Base-by-base conservation (phyloP, 1,140 invertebrate species). In the Ceratoteleas bidentatus region DNA sequence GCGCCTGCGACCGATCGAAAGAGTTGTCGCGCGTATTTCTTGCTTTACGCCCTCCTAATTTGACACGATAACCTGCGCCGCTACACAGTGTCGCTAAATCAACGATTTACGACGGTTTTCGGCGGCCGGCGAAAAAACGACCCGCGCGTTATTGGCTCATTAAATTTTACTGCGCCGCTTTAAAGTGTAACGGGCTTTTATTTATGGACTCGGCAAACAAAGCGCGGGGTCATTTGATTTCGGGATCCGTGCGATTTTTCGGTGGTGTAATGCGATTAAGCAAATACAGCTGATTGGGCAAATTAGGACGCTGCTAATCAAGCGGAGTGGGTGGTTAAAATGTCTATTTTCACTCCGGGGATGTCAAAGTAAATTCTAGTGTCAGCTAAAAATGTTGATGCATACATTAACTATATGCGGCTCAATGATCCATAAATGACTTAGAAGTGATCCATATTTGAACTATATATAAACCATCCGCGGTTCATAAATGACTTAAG, bases 11-110 rank as follows among this genome's bases (percentile, higher is more conserved):
- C 38, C 57, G 64, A 69, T 61, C 40, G 65, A 77, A 72, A 68
- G 54, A 74, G 64, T 68, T 70, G 72, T 69, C 73, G 45, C 40
- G 58, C 47, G 49, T 68, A 62, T 79, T 83, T 77, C 76, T 83
- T 73, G 38, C 76, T 83, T 83, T 85, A 84, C 81, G 56, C 61
- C 66, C 75, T 43, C 72, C 83, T 86, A 88, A 87, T 87, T 87
- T 85, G 85, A 87, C 85, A 86, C 84, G 84, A 87, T 86, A 81
- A 79, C 72, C 68, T 66, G 50, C 62, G 60, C 53, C 40, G 49
- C 58, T 53, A 50, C 62, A 52, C 50, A 38, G 33, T 52, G 56
- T 80, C 64, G 10, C 10, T 34, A 68, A 79, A 66, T 72, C 33
- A 33, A 68, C 49, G 53, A 66, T 82, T 82, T 79, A 78, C 36